Evolutionary conservation across 2,797 vertebrate genomes (phyloP), one percentile per base, ranked within the genome.

Genomic region (Lacerta agilis): DNA sequence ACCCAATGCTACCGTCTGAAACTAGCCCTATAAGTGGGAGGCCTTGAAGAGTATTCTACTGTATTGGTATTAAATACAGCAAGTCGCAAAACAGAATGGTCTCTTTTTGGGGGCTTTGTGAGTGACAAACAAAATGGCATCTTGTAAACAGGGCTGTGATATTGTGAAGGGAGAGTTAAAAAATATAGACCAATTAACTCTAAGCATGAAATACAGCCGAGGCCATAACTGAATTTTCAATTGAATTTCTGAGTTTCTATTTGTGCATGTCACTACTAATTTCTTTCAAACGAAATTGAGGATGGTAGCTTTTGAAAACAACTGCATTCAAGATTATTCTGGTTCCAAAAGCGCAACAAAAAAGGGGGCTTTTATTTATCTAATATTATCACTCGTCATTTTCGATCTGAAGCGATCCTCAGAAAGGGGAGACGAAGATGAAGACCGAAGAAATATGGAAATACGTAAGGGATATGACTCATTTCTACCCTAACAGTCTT

Each of bases 391-490:
- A 87, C 3, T 0, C 0, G 0, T 5, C 76, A 73, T 6, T 71
- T 94, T 88, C 49, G 38, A 78, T 79, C 20, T 71, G 75, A 75
- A 75, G 45, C 25, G 78, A 83, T 82, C 9, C 5, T 33, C 33
- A 89, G 7, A 41, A 89, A 58, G 13, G 2, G 83, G 4, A 55
- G 49, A 55, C 5, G 1, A 10, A 86, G 3, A 81, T 58, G 13
- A 33, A 81, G 8, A 79, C 6, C 79, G 0, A 0, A 15, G 5
- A 49, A 90, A 0, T 7, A 8, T 82, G 2, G 10, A 91, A 61
- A 15, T 67, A 76, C n/a, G 9, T 85, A 81, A 45, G n/a, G 6
- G 73, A 82, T 87, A 66, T 85, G 77, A 87, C 78, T 58, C 86
- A 90, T 72, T 85, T 49, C 55, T 64, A 5, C 6, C 58, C 77